Base-by-base conservation (phyloP, 2,113 vertebrate species). In the Silurus meridionalis region DNA sequence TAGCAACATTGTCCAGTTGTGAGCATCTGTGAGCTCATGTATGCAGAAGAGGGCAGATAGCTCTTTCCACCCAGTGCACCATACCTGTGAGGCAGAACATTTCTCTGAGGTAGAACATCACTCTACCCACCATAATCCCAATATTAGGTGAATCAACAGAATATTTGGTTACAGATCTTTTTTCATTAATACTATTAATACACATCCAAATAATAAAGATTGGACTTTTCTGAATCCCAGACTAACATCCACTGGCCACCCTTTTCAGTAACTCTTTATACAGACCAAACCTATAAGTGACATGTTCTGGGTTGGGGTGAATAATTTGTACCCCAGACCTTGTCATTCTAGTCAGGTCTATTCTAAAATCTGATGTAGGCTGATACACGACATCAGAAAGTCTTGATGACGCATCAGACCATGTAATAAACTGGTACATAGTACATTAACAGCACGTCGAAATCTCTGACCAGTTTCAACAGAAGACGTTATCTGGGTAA, bases 401-500 rank as follows among this genome's bases (percentile, higher is more conserved):
- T 14, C 53, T 80, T 79, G 55, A 37, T 79, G 53, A 37, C 37
- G 9, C 8, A 80, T 80, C 37, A 48, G 17, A 48, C 57, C 78
- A 60, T 6, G 78, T 80, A 80, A 80, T 80, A 61, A 80, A 80
- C 57, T 14, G 78, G 78, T 80, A 10, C 78, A 80, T 10, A 80
- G 55, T 61, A 48, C 63, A 82, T 79, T 75, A 72, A 75, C 60
- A 23, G 57, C 14, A 52, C n/a, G n/a, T 8, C 55, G 28, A 17
- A 82, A n/a, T 78, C 23, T 8, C 23, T 37, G 37, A n/a, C 2
- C 69, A 11, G 8, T 21, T 37, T 71, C 71, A 48, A n/a, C 19
- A 57, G 55, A 48, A 66, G 58, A 72, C 23, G 61, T 23, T 23
- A 46, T 69, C 80, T 13, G 58, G 11, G 72, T 80, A 64, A 88